Evolutionary conservation across 2,888 invertebrate genomes (phyloP), one percentile per base, ranked within the genome.

Genomic region (Nycteola revayana): DNA sequence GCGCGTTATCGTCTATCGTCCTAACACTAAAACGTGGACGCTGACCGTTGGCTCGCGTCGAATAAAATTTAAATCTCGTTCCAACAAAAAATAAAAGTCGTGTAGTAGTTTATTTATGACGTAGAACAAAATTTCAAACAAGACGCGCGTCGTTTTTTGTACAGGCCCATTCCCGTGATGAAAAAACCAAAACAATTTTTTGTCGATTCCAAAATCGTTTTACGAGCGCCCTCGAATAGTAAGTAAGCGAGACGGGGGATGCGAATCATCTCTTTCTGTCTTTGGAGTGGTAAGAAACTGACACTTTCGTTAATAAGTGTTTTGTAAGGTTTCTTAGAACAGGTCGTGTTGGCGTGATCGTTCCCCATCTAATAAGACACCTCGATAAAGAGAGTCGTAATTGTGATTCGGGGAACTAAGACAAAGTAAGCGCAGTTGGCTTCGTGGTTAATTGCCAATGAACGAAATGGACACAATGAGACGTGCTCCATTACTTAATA

Each of bases 101-200:
- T 66, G 69, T 79, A 76, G 75, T 78, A 76, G 76, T 77, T 79
- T 81, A 81, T 84, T 82, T 83, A 82, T 72, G 77, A 73, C 74
- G 64, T 72, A 75, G 74, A 77, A 79, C 72, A 71, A 71, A 74
- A 73, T 74, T 59, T 75, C 78, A 65, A 78, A 81, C 74, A 78
- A 77, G 74, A 77, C 62, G 67, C 69, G 59, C 57, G 48, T 56
- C 46, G 42, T 46, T 64, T 74, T 79, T 76, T 77, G 71, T 67
- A 43, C 38, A 47, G 48, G 58, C 58, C 53, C 61, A 60, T 59
- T 57, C 65, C 66, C 55, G 53, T 53, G 55, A 62, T 60, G 78
- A 84, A 85, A 79, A 87, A 84, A 86, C 72, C 83, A 82, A 83
- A 87, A 87, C 85, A 86, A 74, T 73, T 84, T 87, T 85, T 80